These are phyloP conservation scores for Medauroidea extradentata DNA, from an alignment of 1,140 invertebrate species.

Conservation along the genomic window DNA sequence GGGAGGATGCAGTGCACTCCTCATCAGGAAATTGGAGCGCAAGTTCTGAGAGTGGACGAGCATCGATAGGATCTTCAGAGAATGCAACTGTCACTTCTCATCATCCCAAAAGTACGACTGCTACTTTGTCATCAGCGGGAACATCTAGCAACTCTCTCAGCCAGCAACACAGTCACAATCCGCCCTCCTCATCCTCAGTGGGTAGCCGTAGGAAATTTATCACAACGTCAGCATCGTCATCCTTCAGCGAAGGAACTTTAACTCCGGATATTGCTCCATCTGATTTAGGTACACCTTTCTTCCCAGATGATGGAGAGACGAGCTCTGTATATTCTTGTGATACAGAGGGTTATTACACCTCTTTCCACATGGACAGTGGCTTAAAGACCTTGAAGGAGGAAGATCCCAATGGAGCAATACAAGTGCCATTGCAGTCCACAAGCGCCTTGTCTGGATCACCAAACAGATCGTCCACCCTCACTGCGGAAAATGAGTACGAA, in stretches of 20 bases:
- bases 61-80: constrained; percentile 75
- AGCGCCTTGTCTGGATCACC: constrained; percentile 48
- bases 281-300: constrained; percentile 59
- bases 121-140: constrained; percentile 39
- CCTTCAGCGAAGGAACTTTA: constrained; percentile 77
- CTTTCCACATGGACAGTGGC: constrained; percentile 93
- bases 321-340: constrained; percentile 93
- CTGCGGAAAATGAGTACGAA: constrained; percentile 81
- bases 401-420: constrained; percentile 49
- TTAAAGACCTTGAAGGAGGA: constrained; percentile 80
- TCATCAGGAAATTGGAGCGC: constrained; percentile 93
- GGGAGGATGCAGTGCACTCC: constrained; percentile 73
- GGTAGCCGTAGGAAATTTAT: constrained; percentile 58
- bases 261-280: constrained; percentile 68
- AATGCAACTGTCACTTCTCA: constrained; percentile 65
- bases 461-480: constrained; percentile 26
- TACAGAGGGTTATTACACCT: constrained; percentile 93
- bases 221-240: constrained; percentile 74
- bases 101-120: constrained; percentile 14
- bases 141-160: constrained; percentile 61
- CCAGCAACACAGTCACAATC: too few relatives aligned
- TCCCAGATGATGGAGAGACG: constrained; percentile 80
- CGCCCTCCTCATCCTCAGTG: constrained; percentile 45
- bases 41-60: constrained; percentile 81
- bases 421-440: constrained; percentile 58